phyloP scores from a whole-genome alignment of 2,888 invertebrate genomes.

The Clanis bilineata region DNA sequence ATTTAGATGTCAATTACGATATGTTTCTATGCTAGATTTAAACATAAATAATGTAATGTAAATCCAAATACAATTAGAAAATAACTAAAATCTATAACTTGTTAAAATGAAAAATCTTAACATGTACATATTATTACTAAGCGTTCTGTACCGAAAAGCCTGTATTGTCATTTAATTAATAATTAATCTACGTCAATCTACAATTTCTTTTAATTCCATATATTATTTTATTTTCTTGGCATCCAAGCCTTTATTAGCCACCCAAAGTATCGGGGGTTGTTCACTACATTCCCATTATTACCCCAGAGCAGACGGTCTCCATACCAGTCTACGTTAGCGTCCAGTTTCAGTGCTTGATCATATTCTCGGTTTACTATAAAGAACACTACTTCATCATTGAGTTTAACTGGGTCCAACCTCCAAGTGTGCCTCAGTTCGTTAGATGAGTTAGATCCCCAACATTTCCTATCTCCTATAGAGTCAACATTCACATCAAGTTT shows the following conservation, averaged over 20 bases:
- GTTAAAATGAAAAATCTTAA: no score
- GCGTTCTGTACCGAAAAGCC: no score
- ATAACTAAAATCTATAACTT: no score
- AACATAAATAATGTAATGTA: no score
- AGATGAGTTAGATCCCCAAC: slow-evolving; percentile 30
- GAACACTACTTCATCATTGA: slow-evolving; percentile 34
- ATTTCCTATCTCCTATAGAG: slow-evolving; percentile 33
- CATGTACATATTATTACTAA: no score
- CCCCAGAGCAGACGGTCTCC: slow-evolving; percentile 37
- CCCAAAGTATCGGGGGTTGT: slow-evolving; percentile 23
- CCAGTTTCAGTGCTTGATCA: slow-evolving; percentile 38
- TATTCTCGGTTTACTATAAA: slow-evolving; percentile 37
- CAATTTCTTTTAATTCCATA: no score
- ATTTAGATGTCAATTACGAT: no score
- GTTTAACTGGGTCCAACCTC: slow-evolving; percentile 37
- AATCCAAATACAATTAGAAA: no score
- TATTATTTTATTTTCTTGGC: not conserved
- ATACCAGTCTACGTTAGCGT: slow-evolving; percentile 19
- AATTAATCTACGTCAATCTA: no score
- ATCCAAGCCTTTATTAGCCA: slow-evolving; percentile 26
- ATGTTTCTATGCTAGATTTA: no score
- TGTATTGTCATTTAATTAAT: no score
- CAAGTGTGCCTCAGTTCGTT: slow-evolving; percentile 31
- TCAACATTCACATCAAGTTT: slow-evolving; percentile 34
- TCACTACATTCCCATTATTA: slow-evolving; percentile 25